Percentiles rank a stretch among this genome's conserved stretches.
phyloP scores from a whole-genome alignment of 2,888 invertebrate genomes.

The Gymnoscelis rufifasciata region DNA sequence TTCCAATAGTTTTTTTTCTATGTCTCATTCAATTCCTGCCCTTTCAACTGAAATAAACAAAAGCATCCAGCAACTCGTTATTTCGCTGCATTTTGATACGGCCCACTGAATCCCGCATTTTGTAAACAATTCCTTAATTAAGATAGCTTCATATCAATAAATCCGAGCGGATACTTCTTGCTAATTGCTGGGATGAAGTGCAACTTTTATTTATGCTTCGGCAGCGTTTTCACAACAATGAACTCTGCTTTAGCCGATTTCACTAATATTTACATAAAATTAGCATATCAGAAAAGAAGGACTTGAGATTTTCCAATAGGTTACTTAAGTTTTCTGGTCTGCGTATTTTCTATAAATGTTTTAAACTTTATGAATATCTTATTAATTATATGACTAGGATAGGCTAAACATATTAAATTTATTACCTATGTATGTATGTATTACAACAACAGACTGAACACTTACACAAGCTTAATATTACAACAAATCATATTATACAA shows the following conservation, averaged over 20 bases:
- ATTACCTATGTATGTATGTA: no score
- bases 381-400: no score
- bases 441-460: no score
- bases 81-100: slow-evolving; percentile 16
- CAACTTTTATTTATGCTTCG: slow-evolving; percentile 35
- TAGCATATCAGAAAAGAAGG: no score
- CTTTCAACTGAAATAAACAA: slow-evolving; percentile 22
- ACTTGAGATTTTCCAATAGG: no score
- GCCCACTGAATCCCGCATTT: slow-evolving; percentile 13
- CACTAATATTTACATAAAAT: neutral
- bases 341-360: no score
- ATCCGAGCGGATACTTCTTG: slow-evolving; percentile 55
- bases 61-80: slow-evolving; percentile 15
- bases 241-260: slow-evolving; percentile 10
- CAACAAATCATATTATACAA: no score
- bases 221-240: neutral
- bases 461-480: no score
- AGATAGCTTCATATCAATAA: slow-evolving; percentile 61
- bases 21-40: slow-evolving; percentile 3
- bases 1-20: slow-evolving; percentile 1
- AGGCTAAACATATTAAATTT: no score
- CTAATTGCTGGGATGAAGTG: slow-evolving; percentile 63
- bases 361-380: no score
- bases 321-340: no score
- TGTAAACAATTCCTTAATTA: slow-evolving; percentile 41